Percentiles rank a stretch among this genome's conserved stretches.
Conservation (phyloP, 2,797 vertebrate species). For the Acanthurus leucopareius region DNA sequence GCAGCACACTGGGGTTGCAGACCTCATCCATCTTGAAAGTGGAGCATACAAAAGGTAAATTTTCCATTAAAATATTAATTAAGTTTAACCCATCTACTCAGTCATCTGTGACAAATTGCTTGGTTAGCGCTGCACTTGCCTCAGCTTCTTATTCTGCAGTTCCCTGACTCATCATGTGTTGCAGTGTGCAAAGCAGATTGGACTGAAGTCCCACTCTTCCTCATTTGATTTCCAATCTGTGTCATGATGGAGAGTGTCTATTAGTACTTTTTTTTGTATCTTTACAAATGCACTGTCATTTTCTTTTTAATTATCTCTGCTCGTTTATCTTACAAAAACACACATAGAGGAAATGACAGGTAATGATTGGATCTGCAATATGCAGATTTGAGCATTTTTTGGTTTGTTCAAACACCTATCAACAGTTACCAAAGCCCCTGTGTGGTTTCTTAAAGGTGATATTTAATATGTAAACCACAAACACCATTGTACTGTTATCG, state of each 20-base stretch:
- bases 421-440: too few species aligned
- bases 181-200: slow-evolving; percentile 25
- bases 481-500: too few species aligned
- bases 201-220: slow-evolving; percentile 23
- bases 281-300: slow-evolving; percentile 5
- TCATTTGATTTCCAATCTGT: slow-evolving; percentile 32
- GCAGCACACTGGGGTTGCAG: slow-evolving; percentile 17
- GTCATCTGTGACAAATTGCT: slow-evolving; percentile 72
- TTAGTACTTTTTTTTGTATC: slow-evolving; percentile 5
- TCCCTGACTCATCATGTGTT: slow-evolving; percentile 59
- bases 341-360: slow-evolving; percentile 5
- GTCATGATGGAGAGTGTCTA: slow-evolving; percentile 8
- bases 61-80: slow-evolving; percentile 75
- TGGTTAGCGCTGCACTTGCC: slow-evolving; percentile 41
- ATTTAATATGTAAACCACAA: too few species aligned
- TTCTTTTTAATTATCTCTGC: slow-evolving; percentile 18
- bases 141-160: slow-evolving; percentile 30
- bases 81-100: slow-evolving; percentile 71
- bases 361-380: not conserved
- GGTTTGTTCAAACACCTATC: slow-evolving; percentile 4
- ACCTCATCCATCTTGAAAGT: slow-evolving; percentile 66
- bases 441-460: too few species aligned
- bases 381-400: not conserved
- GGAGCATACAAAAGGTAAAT: slow-evolving; percentile 58
- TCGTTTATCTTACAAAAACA: not conserved